These are phyloP conservation scores for Vireo griseus DNA, from an alignment of 2,797 vertebrate species.

Conservation along the genomic window DNA sequence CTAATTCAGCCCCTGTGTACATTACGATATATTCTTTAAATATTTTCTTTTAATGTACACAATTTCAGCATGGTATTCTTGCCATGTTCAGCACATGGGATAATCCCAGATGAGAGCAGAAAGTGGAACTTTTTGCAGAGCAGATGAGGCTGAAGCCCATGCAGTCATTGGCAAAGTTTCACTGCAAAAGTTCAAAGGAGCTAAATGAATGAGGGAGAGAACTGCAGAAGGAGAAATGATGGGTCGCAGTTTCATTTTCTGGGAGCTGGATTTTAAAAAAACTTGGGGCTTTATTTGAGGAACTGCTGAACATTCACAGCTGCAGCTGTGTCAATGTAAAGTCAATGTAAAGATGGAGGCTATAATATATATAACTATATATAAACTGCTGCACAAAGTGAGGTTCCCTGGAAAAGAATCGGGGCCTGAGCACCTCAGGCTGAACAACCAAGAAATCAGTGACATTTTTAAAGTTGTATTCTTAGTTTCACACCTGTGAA, in stretches of 20 bases:
- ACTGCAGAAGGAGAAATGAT: conserved; percentile 12
- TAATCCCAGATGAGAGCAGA: not conserved
- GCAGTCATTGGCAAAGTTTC: not conserved
- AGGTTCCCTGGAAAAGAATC: conserved; percentile 12
- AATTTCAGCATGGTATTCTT: not conserved
- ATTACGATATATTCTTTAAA: not conserved
- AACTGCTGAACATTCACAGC: conserved; percentile 55
- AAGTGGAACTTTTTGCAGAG: not conserved
- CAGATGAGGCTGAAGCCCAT: not conserved
- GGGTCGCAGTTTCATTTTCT: conserved; percentile 20
- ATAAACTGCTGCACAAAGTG: conserved; percentile 37
- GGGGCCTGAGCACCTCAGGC: conserved; percentile 4
- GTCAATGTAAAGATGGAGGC: conserved; percentile 28
- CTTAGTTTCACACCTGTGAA: not conserved
- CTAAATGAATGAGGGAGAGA: not conserved
- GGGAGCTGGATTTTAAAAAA: conserved; percentile 44
- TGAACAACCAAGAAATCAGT: not conserved
- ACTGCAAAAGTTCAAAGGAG: conserved; percentile 6
- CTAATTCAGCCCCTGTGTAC: not conserved
- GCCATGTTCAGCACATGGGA: not conserved
- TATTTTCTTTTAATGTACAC: not conserved
- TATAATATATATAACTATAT: conserved; percentile 39
- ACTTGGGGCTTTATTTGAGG: conserved; percentile 43
- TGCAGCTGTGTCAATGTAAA: conserved; percentile 56
- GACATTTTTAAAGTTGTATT: not conserved